Evolutionary conservation across 1,140 invertebrate species (phyloP).

Genomic region (Drosophila malerkotliana): DNA sequence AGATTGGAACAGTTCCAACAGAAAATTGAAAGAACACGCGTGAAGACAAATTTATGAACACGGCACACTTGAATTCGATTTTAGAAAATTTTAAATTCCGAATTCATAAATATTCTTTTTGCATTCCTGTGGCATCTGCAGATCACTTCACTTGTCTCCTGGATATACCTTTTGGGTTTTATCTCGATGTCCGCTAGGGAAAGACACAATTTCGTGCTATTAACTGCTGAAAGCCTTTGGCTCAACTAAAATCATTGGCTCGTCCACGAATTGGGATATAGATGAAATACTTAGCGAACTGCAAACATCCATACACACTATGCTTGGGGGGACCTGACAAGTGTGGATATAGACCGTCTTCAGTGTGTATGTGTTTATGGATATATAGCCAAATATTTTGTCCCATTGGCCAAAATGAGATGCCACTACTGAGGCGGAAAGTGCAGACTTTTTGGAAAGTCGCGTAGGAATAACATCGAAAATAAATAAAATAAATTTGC

Average conservation of each 20-base stretch:
- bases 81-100: slow-evolving; percentile 7
- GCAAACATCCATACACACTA: slow-evolving; percentile 43
- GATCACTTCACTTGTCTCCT: slow-evolving; percentile 20
- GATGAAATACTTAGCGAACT: slow-evolving; percentile 45
- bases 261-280: slow-evolving; percentile 48
- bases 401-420: slow-evolving; percentile 56
- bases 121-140: slow-evolving; percentile 1
- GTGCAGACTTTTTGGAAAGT: slow-evolving; percentile 65
- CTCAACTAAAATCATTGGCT: slow-evolving; percentile 70
- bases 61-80: slow-evolving; percentile 66
- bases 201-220: slow-evolving; percentile 62
- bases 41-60: slow-evolving; percentile 54
- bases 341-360: slow-evolving; percentile 35
- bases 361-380: slow-evolving; percentile 19
- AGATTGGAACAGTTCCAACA: slow-evolving; percentile 73
- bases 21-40: slow-evolving; percentile 32
- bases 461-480: slow-evolving; percentile 66
- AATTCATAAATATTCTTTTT: background rate
- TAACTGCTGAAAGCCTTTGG: slow-evolving; percentile 76
- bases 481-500: slow-evolving; percentile 78
- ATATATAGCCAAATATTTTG: slow-evolving; percentile 40
- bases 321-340: slow-evolving; percentile 39
- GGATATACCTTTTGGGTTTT: slow-evolving; percentile 23
- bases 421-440: slow-evolving; percentile 44
- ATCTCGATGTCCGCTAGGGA: slow-evolving; percentile 40